Base-by-base conservation (phyloP, 2,113 vertebrate genomes). In the Chrysochloris asiatica region DNA sequence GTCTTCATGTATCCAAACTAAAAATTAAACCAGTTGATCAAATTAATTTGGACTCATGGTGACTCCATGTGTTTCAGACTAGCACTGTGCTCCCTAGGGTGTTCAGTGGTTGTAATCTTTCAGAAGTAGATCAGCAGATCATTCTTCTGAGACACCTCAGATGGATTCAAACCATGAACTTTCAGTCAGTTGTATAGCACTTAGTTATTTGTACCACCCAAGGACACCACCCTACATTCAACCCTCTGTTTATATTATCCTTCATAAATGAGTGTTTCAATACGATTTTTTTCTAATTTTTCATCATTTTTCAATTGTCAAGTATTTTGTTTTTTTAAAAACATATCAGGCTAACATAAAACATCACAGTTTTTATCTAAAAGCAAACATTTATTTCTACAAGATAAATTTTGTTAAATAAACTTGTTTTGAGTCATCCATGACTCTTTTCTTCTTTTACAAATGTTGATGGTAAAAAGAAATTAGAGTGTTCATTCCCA, bases 241-340 rank as follows among this genome's bases (percentile, higher is more conserved):
- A 24, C 5, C 71, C 41, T 45, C 69, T 36, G 11, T 17, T 83
- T 48, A 36, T 28, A 30, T 3, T 26, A 33, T 6, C 26, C 50
- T 76, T 71, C 41, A 63, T 45, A 83, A 47, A 85, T 59, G n/a
- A 88, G 26, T 45, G 3, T 94, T 85, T 67, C 38, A 11, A 61
- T 33, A 28, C 73, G 43, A 45, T 89, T 93, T 84, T 63, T 50
- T 71, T 67, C 59, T 9, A 2, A 45, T 52, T 43, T 88, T 61
- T 73, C 94, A 93, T 91, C 83, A n/a, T 86, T 92, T 93, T 76
- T 92, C 80, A 86, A 61, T 86, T 86, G 92, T 92, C 90, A 90
- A 71, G 33, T 50, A 83, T 61, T 86, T 82, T 45, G 65, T 91
- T 28, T 1, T n/a, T 83, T 93, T 93, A 88, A 93, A 94, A 79